phyloP scores from a whole-genome alignment of 2,888 invertebrate genomes.

The Phytoseiulus persimilis region DNA sequence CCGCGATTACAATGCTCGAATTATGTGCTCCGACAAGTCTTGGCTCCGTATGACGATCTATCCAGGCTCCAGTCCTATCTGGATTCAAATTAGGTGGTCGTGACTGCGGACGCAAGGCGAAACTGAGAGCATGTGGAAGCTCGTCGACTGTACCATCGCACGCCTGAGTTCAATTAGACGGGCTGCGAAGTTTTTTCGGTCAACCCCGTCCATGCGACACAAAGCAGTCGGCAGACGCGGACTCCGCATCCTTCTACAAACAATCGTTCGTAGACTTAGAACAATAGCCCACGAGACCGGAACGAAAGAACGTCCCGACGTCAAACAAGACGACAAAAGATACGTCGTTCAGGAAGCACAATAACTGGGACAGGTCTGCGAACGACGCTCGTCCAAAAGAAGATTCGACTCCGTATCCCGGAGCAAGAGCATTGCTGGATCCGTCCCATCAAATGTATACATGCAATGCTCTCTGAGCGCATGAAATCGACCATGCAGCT shows the following conservation, averaged over 20 bases:
- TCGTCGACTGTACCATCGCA: not conserved
- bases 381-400: not conserved
- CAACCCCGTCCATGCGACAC: not conserved
- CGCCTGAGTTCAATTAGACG: not conserved
- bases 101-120: not conserved
- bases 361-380: not conserved
- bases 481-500: no score
- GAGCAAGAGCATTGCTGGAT: not conserved
- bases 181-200: not conserved
- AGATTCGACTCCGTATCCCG: not conserved
- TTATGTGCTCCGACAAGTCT: not conserved
- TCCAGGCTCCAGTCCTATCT: not conserved
- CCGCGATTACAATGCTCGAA: no score
- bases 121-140: not conserved
- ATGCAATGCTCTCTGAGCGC: not conserved
- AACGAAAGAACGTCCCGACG: not conserved
- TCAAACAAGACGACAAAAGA: not conserved
- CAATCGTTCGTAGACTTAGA: not conserved
- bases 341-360: not conserved
- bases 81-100: not conserved
- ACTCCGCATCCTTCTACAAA: not conserved
- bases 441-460: not conserved
- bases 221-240: not conserved
- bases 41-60: no score
- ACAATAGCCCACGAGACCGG: not conserved